Evolutionary conservation across 2,888 invertebrate species (phyloP), one percentile per base, ranked within the genome.

Genomic region (Dinocampus coccinellae): DNA sequence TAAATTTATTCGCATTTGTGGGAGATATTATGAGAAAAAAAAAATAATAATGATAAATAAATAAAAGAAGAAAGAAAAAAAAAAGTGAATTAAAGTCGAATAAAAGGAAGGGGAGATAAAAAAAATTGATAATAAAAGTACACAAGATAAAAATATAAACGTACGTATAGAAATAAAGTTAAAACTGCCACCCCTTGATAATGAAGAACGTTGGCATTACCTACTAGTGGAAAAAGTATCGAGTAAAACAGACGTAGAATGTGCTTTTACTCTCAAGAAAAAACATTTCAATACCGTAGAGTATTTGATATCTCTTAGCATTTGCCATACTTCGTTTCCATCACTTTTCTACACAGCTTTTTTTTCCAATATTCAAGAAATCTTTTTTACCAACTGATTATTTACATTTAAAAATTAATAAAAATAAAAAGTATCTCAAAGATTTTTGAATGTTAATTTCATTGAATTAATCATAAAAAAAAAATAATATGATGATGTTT

Each of bases 161-260:
- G n/a, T n/a, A n/a, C n/a, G n/a, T n/a, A n/a, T n/a, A n/a, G n/a
- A n/a, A n/a, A 42, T 34, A 22, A 33, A 61, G 6, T 39, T 33
- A 55, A 42, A 52, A 24, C 36, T 29, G 47, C 34, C 42, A 26
- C 60, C n/a, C 26, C 34, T 26, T 20, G 47, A 20, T 53, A 69
- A 62, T 47, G 39, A 36, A 61, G 57, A 20, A 55, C 26, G 52
- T 24, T 6, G 4, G 24, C 63, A 29, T 67, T 61, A 68, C 68
- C 69, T 26, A 47, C 39, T 53, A 66, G 67, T 65, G 69, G 62
- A 66, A 72, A 66, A 69, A 36, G 13, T 57, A 66, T 63, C 61
- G 22, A 24, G 36, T 57, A 24, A 9, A 47, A 47, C 3, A 47
- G 4, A 42, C 39, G 1, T n/a, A 4, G n/a, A 4, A 39, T n/a